phyloP scores from a whole-genome alignment of 2,113 vertebrate genomes.

The Phodopus roborovskii region DNA sequence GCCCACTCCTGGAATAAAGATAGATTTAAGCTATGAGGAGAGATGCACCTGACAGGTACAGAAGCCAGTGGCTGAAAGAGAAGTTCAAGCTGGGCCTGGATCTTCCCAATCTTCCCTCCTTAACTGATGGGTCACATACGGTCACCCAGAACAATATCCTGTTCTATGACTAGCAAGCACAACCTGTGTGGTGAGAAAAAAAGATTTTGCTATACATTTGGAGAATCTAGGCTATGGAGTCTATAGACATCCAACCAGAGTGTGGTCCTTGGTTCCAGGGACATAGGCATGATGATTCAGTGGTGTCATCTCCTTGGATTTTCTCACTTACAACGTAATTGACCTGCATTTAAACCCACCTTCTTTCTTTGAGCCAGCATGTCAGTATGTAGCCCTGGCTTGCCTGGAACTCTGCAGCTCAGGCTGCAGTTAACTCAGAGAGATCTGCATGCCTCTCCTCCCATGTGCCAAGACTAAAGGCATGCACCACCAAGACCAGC shows the following conservation, averaged over 20 bases:
- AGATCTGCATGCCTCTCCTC: not conserved
- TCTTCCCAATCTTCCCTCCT: not conserved
- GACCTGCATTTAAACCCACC: not conserved
- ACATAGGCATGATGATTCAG: not conserved
- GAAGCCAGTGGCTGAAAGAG: not conserved
- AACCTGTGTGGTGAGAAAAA: not conserved
- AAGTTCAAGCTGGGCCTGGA: not conserved
- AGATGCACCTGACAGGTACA: not conserved
- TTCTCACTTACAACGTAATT: not conserved
- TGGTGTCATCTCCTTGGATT: not conserved
- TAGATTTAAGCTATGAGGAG: not conserved
- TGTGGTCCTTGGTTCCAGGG: not conserved
- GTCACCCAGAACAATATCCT: not conserved
- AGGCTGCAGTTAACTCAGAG: not conserved
- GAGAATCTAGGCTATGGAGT: not conserved
- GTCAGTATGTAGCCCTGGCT: not conserved
- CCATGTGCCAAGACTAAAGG: not conserved
- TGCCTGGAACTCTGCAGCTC: not conserved
- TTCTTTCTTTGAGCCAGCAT: not conserved
- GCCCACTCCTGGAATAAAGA: not conserved
- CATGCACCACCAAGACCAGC: not conserved
- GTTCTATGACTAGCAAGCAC: not conserved
- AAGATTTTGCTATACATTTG: too few relatives aligned
- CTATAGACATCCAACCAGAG: not conserved
- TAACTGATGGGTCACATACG: not conserved